These are phyloP conservation scores for Harpalus rubripes DNA, from an alignment of 2,888 invertebrate genomes.

Conservation along the genomic window DNA sequence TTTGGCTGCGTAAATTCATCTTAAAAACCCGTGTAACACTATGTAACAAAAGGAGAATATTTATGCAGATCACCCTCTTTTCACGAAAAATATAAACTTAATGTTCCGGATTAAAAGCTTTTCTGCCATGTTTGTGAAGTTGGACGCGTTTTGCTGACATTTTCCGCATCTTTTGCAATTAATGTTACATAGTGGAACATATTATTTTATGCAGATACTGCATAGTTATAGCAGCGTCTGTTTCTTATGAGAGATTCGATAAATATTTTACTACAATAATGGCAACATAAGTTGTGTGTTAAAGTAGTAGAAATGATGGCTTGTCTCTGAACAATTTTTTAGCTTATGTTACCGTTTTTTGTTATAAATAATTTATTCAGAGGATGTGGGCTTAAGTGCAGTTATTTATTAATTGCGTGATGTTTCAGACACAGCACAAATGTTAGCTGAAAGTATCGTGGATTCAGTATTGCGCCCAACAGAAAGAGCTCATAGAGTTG, in stretches of 20 bases:
- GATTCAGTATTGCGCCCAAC: slow-evolving; percentile 76
- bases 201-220: no score
- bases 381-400: neutral
- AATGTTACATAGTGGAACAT: no score
- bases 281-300: no score
- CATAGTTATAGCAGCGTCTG: no score
- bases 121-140: no score
- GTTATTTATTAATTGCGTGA: slow-evolving; percentile 68
- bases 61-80: slow-evolving; percentile 24
- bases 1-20: neutral
- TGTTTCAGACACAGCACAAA: slow-evolving; percentile 73
- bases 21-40: neutral
- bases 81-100: no score
- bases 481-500: slow-evolving; percentile 48
- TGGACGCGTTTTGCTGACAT: no score
- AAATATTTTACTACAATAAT: no score
- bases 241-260: no score
- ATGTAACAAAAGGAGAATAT: slow-evolving; percentile 59
- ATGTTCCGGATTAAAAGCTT: no score
- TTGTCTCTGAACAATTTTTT: slow-evolving; percentile 38
- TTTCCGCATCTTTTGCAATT: no score
- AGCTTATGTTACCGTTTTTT: slow-evolving; percentile 69
- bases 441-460: slow-evolving; percentile 77
- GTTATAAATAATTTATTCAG: neutral
- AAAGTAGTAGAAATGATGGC: no score